These are phyloP conservation scores for Cryptoblepharus egeriae DNA, from an alignment of 2,797 vertebrate genomes.

Conservation along the genomic window DNA sequence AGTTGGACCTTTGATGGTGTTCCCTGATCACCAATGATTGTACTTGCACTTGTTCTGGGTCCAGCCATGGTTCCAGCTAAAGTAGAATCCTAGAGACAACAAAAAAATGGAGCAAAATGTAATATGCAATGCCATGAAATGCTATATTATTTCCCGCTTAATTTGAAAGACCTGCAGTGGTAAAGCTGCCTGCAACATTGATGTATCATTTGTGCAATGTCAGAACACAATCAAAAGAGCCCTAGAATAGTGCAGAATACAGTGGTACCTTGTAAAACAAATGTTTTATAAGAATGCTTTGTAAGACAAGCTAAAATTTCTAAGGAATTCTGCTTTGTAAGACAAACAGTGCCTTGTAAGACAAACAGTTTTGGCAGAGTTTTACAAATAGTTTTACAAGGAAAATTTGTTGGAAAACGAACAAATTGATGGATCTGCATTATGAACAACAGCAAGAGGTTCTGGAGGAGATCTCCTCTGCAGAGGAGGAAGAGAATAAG, in stretches of 20 bases:
- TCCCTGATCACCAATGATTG: constrained; percentile 88
- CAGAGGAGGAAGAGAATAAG: too few relatives aligned
- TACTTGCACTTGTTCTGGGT: constrained; percentile 86
- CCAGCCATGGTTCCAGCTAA: constrained; percentile 81
- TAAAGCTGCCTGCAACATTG: background rate
- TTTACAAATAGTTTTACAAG: too few relatives aligned
- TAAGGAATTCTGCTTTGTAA: too few relatives aligned
- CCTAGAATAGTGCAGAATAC: background rate
- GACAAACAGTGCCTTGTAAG: too few relatives aligned
- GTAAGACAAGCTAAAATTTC: too few relatives aligned
- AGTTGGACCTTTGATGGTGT: constrained; percentile 92
- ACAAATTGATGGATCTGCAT: too few relatives aligned
- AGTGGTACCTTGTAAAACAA: too few relatives aligned
- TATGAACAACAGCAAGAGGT: too few relatives aligned
- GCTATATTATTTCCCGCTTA: background rate
- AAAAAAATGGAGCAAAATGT: constrained; percentile 48
- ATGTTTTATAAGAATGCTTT: too few relatives aligned
- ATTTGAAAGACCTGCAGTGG: background rate
- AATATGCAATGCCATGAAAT: background rate
- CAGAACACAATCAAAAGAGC: background rate
- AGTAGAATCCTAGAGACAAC: constrained; percentile 84
- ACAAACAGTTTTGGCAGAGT: too few relatives aligned
- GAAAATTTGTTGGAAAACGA: too few relatives aligned
- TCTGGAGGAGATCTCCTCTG: too few relatives aligned
- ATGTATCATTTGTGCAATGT: background rate